Percentiles rank a stretch among this genome's conserved stretches.
These are phyloP conservation scores for Pachycephala philippinensis DNA, from an alignment of 2,113 vertebrate genomes.

Conservation along the genomic window DNA sequence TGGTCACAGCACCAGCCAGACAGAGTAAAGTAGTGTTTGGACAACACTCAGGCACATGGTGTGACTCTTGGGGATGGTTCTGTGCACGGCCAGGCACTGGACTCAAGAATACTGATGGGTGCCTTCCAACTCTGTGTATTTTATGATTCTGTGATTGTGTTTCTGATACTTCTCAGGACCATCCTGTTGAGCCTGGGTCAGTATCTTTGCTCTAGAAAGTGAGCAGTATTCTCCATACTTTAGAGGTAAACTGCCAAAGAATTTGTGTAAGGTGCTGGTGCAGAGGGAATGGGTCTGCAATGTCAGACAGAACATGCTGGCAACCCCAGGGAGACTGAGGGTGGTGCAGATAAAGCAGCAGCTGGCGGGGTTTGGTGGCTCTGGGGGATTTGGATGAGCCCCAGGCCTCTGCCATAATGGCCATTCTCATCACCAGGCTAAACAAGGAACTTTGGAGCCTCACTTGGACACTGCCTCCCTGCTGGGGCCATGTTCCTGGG, in stretches of 20 bases:
- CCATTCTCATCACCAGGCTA: not conserved
- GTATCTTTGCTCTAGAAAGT: not conserved
- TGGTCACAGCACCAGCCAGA: not conserved
- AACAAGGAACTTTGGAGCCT: not conserved
- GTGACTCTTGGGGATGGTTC: not conserved
- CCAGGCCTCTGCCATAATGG: not conserved
- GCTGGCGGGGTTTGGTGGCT: not conserved
- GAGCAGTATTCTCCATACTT: not conserved
- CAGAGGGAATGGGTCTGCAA: not conserved
- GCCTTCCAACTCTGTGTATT: not conserved
- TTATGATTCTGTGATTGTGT: not conserved
- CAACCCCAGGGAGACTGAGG: too few relatives aligned
- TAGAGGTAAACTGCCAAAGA: not conserved
- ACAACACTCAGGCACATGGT: not conserved
- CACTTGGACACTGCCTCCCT: not conserved
- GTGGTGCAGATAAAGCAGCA: not conserved
- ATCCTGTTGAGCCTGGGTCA: not conserved
- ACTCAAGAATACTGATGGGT: not conserved
- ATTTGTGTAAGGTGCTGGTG: not conserved
- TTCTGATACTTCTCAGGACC: not conserved
- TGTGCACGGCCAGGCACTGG: not conserved
- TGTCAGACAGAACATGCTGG: not conserved
- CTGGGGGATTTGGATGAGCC: not conserved
- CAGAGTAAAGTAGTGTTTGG: not conserved
- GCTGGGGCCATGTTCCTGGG: fast-evolving